Conservation (phyloP, 2,888 invertebrate species). For the Tenthredo mesomela region DNA sequence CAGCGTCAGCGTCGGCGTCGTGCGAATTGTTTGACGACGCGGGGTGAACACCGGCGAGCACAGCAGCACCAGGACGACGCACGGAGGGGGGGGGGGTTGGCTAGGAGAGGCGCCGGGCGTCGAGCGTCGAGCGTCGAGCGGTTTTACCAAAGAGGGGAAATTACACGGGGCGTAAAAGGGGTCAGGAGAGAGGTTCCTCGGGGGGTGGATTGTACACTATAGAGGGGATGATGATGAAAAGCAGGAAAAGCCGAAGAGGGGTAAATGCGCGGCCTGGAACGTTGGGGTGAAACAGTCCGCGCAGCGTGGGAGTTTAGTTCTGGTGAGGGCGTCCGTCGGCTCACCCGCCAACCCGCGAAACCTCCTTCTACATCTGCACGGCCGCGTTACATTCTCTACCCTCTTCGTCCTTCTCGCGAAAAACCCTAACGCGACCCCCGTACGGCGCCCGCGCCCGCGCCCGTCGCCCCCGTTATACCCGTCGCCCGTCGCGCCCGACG, state of each 20-base stretch:
- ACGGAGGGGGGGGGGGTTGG: constrained; percentile 26
- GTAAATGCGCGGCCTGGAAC: constrained; percentile 69
- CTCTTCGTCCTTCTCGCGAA: constrained; percentile 55
- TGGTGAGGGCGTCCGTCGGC: constrained; percentile 77
- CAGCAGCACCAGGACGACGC: not conserved
- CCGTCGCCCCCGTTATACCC: constrained; percentile 49
- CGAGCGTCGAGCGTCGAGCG: constrained; percentile 20
- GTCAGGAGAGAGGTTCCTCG: constrained; percentile 8
- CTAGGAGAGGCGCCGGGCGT: constrained; percentile 33
- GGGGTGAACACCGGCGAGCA: not conserved
- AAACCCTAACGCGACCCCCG: constrained; percentile 60
- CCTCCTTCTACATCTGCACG: constrained; percentile 56
- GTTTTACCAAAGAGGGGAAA: not conserved
- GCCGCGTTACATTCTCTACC: constrained; percentile 18
- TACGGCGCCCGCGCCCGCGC: constrained; percentile 63
- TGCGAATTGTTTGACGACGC: constrained; percentile 34
- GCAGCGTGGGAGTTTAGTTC: constrained; percentile 77
- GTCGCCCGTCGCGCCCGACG: constrained; percentile 28
- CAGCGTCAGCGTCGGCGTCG: not conserved
- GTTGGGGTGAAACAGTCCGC: constrained; percentile 66
- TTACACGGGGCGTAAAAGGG: not conserved
- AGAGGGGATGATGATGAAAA: constrained; percentile 37
- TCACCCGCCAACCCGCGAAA: constrained; percentile 70
- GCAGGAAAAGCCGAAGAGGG: constrained; percentile 56
- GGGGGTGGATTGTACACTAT: too few species aligned